These are phyloP conservation scores for Genyomyrus donnyi DNA, from an alignment of 2,113 vertebrate species.

Conservation along the genomic window DNA sequence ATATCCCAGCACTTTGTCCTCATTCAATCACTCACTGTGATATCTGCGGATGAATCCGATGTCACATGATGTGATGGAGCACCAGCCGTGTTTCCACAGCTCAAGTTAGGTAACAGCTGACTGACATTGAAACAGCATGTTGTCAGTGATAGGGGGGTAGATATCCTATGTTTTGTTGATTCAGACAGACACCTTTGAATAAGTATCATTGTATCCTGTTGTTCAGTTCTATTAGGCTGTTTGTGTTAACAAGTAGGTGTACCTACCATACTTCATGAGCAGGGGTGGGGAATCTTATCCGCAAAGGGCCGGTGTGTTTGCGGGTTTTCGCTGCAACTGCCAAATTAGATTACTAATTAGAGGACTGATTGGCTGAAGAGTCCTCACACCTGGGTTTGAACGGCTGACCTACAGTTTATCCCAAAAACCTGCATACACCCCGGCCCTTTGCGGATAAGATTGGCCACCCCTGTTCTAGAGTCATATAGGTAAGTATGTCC, in stretches of 20 bases:
- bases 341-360: no score
- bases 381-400: no score
- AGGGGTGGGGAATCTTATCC: no score
- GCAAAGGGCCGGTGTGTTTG: no score
- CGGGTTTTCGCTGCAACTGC: no score
- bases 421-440: no score
- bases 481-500: not conserved
- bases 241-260: not conserved
- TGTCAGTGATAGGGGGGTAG: not conserved
- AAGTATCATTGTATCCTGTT: not conserved
- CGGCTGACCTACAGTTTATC: no score
- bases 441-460: no score
- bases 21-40: slow-evolving; percentile 11
- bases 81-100: not conserved
- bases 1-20: slow-evolving; percentile 3
- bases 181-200: not conserved
- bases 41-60: not conserved
- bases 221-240: not conserved
- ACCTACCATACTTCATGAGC: not conserved
- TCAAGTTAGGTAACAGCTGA: not conserved
- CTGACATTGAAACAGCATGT: not conserved
- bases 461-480: no score
- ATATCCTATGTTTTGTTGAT: not conserved
- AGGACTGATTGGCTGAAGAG: no score
- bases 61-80: not conserved